Percentiles rank a stretch among this genome's conserved stretches.
Conservation (phyloP, 1,140 invertebrate genomes). For the Nephotettix cincticeps region DNA sequence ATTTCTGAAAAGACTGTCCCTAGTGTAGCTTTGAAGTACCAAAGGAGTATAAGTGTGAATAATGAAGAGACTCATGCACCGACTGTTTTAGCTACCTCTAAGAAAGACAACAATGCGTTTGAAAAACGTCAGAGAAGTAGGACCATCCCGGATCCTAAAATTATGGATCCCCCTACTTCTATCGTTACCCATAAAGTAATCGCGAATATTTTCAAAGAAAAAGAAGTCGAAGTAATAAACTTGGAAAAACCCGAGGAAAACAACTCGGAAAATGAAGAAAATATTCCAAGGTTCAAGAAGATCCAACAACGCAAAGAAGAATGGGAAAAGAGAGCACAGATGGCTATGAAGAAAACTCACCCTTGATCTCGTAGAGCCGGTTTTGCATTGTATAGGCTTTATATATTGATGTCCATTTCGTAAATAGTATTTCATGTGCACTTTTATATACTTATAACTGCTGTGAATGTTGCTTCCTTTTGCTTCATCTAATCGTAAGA, state of each 20-base stretch:
- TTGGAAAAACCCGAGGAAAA: slow-evolving; percentile 37
- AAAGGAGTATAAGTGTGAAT: slow-evolving; percentile 26
- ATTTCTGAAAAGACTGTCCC: background rate
- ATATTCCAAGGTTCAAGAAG: slow-evolving; percentile 57
- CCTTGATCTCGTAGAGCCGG: background rate
- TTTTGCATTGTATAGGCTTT: too few species aligned
- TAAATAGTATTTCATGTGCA: background rate
- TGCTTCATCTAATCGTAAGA: background rate
- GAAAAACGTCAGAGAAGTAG: slow-evolving; percentile 32
- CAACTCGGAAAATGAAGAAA: slow-evolving; percentile 42
- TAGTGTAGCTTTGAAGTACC: slow-evolving; percentile 5
- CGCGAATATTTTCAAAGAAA: slow-evolving; percentile 21
- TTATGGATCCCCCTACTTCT: slow-evolving; percentile 22
- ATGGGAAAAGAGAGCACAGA: slow-evolving; percentile 69
- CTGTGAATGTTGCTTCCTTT: background rate
- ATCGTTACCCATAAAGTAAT: slow-evolving; percentile 15
- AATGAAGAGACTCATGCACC: background rate
- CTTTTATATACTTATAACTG: background rate
- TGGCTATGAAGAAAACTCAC: slow-evolving; percentile 47
- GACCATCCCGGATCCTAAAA: slow-evolving; percentile 22
- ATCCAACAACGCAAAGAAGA: slow-evolving; percentile 71
- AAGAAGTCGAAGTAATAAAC: slow-evolving; percentile 28
- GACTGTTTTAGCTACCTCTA: slow-evolving; percentile 12
- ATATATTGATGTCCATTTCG: background rate
- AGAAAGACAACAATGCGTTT: slow-evolving; percentile 28